A percentile compares a stretch with the other conserved stretches of the same genome.
phyloP scores from a whole-genome alignment of 2,113 vertebrate species.

The Mionectes macconnelli region DNA sequence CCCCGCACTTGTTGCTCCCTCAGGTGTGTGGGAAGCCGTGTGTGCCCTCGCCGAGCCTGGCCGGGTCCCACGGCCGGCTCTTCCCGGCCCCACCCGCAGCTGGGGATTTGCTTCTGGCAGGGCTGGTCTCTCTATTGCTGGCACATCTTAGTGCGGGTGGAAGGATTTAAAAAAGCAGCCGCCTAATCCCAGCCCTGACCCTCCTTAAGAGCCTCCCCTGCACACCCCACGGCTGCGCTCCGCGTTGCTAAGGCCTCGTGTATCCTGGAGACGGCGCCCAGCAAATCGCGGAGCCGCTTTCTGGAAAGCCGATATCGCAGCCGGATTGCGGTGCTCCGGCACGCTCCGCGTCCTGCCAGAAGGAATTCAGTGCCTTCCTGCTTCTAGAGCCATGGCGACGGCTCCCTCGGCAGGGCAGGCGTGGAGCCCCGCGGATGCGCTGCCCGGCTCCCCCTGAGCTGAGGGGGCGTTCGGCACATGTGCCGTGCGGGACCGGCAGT shows the following conservation, averaged over 20 bases:
- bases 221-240: neutral
- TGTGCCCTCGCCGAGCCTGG: accelerated
- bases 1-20: neutral
- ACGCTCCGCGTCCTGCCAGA: neutral
- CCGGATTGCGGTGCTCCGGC: slow-evolving; percentile 33
- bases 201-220: neutral
- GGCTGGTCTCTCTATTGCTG: neutral
- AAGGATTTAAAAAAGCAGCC: neutral
- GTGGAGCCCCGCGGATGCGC: neutral
- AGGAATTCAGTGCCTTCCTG: neutral
- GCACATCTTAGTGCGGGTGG: neutral
- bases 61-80: accelerated
- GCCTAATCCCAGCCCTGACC: neutral
- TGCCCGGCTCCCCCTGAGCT: neutral
- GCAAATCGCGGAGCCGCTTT: slow-evolving; percentile 64
- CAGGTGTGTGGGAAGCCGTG: accelerated
- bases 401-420: neutral
- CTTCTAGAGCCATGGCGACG: neutral
- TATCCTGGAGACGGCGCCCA: slow-evolving; percentile 69
- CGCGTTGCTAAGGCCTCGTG: slow-evolving; percentile 59
- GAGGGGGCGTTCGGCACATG: slow-evolving; percentile 25
- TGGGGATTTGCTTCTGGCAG: neutral
- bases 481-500: neutral
- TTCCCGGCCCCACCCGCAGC: neutral
- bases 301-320: slow-evolving; percentile 40